Evolutionary conservation across 2,797 vertebrate species (phyloP).

Genomic region (Gadopsis marmoratus): DNA sequence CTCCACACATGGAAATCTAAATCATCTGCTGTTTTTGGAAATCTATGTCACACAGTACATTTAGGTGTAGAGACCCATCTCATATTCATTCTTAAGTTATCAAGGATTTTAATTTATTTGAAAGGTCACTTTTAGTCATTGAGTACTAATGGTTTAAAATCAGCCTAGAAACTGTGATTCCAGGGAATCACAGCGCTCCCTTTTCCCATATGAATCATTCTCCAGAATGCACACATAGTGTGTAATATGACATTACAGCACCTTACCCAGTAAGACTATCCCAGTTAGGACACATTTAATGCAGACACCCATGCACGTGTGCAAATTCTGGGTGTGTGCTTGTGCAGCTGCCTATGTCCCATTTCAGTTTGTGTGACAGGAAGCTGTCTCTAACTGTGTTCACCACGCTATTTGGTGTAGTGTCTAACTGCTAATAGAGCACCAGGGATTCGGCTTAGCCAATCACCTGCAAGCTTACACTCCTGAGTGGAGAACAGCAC

Average conservation of each 20-base stretch:
- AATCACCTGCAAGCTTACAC: conserved; percentile 69
- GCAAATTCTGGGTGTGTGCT: conserved; percentile 33
- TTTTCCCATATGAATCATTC: conserved; percentile 27
- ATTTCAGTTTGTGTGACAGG: conserved; percentile 57
- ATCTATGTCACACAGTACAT: background rate
- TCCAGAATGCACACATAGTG: conserved; percentile 5
- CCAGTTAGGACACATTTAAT: conserved; percentile 38
- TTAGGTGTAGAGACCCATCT: background rate
- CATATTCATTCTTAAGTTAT: background rate
- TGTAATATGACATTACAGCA: conserved; percentile 18
- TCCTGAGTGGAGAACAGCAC: conserved; percentile 61
- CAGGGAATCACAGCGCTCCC: background rate
- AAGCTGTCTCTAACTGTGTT: conserved; percentile 57
- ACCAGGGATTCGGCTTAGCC: conserved; percentile 73
- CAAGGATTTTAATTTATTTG: conserved; percentile 9
- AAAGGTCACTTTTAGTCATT: background rate
- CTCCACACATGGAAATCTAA: background rate
- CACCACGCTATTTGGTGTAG: conserved; percentile 53
- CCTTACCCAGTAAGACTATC: conserved; percentile 30
- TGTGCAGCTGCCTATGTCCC: conserved; percentile 51
- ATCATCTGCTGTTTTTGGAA: conserved; percentile 14
- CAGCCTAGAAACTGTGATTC: background rate
- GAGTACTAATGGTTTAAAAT: conserved; percentile 11
- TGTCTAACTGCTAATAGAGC: conserved; percentile 78
- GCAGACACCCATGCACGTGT: conserved; percentile 35